Conservation (phyloP, 2,113 vertebrate species). For the Cervus canadensis region DNA sequence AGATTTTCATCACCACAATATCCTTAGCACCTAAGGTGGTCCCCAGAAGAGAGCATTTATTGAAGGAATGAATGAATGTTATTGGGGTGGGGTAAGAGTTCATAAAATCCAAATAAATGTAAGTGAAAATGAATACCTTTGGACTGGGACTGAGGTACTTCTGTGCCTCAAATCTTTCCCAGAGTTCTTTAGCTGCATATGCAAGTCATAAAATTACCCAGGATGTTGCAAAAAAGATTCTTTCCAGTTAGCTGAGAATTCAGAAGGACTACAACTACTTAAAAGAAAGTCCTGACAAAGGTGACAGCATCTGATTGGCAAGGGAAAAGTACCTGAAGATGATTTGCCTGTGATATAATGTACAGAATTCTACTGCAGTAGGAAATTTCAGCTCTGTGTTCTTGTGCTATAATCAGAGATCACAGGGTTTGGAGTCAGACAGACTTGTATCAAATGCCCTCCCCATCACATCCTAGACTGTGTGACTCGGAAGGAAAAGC, state of each 20-base stretch:
- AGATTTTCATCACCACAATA: background rate
- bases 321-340: background rate
- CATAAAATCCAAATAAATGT: background rate
- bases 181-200: background rate
- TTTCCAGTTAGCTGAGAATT: background rate
- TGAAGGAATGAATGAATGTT: background rate
- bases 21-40: background rate
- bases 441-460: background rate
- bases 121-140: background rate
- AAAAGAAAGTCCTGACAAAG: background rate
- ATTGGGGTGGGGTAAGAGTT: rapidly evolving
- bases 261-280: background rate
- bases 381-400: background rate
- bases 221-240: background rate
- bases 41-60: background rate
- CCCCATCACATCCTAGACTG: background rate
- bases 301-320: background rate
- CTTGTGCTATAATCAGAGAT: background rate
- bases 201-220: background rate
- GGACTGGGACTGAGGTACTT: background rate
- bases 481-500: background rate
- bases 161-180: background rate
- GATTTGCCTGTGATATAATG: background rate
- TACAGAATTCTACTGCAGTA: rapidly evolving
- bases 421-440: background rate